phyloP scores from a whole-genome alignment of 2,888 invertebrate species.

The Gastracanthus pulcherrimus region DNA sequence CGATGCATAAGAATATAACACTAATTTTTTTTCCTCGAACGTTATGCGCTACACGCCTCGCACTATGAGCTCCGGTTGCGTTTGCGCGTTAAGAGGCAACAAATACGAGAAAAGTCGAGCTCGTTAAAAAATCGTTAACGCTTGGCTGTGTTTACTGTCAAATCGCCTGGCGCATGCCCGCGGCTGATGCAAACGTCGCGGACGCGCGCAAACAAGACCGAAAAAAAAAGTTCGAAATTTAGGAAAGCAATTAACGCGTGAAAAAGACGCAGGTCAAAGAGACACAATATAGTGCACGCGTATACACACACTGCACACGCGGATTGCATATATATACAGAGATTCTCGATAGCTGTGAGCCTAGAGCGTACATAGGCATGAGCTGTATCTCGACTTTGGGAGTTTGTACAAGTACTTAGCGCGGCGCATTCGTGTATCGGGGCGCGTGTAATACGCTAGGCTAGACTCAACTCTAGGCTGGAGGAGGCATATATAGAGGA shows the following conservation, averaged over 20 bases:
- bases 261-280: background rate
- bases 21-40: background rate
- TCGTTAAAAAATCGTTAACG: constrained; percentile 42
- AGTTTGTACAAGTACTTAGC: constrained; percentile 50
- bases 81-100: too few species aligned
- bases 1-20: background rate
- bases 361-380: background rate
- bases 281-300: background rate
- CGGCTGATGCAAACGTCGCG: too few species aligned
- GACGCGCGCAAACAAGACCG: background rate
- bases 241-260: constrained; percentile 17
- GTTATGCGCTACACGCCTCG: background rate
- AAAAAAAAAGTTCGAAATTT: background rate
- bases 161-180: too few species aligned
- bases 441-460: background rate
- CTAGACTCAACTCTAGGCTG: background rate
- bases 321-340: too few species aligned
- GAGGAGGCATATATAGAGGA: background rate
- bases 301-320: too few species aligned
- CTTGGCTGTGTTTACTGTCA: constrained; percentile 20
- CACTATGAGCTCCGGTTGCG: too few species aligned
- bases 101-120: background rate
- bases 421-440: constrained; percentile 26
- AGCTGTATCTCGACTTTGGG: background rate
- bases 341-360: background rate